Evolutionary conservation across 2,888 invertebrate species (phyloP).

Genomic region (Coelopa pilipes): DNA sequence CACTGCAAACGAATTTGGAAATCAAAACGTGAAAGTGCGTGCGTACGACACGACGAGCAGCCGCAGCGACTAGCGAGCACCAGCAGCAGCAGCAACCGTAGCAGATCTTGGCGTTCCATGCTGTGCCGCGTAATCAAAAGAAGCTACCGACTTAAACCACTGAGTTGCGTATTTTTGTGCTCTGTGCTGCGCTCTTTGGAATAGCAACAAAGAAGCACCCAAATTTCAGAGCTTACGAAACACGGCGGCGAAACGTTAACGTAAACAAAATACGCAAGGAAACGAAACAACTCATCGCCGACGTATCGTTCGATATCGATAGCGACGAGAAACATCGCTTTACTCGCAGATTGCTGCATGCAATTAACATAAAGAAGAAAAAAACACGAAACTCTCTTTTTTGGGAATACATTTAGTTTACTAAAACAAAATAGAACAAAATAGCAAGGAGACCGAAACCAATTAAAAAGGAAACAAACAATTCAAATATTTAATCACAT

Average conservation of each 20-base stretch:
- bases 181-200: background rate
- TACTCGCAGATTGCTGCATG: no score
- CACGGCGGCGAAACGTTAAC: no score
- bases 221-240: constrained; percentile 1
- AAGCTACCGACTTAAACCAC: background rate
- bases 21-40: constrained; percentile 33
- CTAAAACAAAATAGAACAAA: no score
- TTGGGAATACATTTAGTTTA: background rate
- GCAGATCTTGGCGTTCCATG: background rate
- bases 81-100: no score
- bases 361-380: no score
- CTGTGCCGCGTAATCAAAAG: constrained; percentile 4
- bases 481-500: background rate
- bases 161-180: constrained; percentile 8
- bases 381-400: constrained; percentile 15
- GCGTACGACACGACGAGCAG: constrained; percentile 18
- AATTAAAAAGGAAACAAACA: background rate
- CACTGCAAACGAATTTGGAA: constrained; percentile 4
- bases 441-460: background rate
- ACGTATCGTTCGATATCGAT: no score
- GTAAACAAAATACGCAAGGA: no score
- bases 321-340: no score
- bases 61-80: background rate
- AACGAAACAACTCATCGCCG: background rate
- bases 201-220: background rate